Evolutionary conservation across 2,888 invertebrate genomes (phyloP).

Genomic region (Hyppa rectilinea): DNA sequence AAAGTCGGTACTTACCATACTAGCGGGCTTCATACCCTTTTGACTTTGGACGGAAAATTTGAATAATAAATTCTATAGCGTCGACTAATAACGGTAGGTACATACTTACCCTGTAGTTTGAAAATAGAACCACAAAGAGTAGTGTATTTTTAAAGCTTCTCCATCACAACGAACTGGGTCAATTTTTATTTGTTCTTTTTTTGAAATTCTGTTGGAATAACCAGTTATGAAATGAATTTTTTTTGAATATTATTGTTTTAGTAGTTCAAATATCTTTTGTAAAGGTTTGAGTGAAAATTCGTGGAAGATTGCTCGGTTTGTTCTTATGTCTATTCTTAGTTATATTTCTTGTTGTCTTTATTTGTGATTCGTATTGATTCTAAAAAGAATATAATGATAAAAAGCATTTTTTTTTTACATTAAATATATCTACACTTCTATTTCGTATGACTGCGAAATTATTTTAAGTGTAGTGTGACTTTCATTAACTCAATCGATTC

Average conservation of each 20-base stretch:
- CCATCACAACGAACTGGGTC: not conserved
- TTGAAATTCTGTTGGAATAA: not conserved
- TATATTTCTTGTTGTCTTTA: no score
- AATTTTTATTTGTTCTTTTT: not conserved
- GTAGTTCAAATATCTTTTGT: constrained; percentile 1
- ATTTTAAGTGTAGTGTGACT: no score
- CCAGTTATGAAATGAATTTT: not conserved
- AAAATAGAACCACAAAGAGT: constrained; percentile 12
- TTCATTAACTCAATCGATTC: no score
- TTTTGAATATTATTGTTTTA: not conserved
- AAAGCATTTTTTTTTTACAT: no score
- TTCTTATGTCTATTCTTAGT: no score
- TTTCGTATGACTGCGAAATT: no score
- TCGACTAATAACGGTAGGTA: not conserved
- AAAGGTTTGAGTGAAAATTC: not conserved
- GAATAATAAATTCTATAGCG: constrained; percentile 30
- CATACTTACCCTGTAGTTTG: not conserved
- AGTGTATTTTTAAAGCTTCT: constrained; percentile 8
- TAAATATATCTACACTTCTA: no score
- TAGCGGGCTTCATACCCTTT: constrained; percentile 6
- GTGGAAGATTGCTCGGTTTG: no score
- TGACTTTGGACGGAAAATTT: constrained; percentile 26
- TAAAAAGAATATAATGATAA: no score
- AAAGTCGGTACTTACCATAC: not conserved
- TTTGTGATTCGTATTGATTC: no score